phyloP scores from a whole-genome alignment of 1,140 invertebrate species.

The Drosophila navojoa region DNA sequence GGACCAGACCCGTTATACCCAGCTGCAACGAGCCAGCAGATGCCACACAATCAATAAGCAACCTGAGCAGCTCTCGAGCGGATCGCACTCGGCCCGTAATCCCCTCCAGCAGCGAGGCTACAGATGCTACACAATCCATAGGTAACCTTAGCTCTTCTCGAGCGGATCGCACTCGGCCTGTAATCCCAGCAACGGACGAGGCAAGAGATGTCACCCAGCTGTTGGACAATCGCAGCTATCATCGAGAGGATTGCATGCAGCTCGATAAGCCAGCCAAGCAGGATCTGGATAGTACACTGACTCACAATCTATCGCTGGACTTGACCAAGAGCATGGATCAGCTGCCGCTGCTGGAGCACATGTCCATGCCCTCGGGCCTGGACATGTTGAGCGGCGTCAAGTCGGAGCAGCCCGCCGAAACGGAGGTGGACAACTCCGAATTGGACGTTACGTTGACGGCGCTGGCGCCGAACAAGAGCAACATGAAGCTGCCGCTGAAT shows the following conservation, averaged over 20 bases:
- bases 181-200: slow-evolving; percentile 10
- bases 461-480: slow-evolving; percentile 64
- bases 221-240: not conserved
- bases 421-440: slow-evolving; percentile 41
- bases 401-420: not conserved
- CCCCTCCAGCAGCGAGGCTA: not conserved
- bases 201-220: not conserved
- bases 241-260: slow-evolving; percentile 11
- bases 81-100: slow-evolving; percentile 41
- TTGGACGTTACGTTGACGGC: slow-evolving; percentile 68
- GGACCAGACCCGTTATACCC: not conserved
- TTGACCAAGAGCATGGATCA: slow-evolving; percentile 67
- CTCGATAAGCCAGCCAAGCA: not conserved
- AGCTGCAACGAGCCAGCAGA: not conserved
- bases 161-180: slow-evolving; percentile 18
- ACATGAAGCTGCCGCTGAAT: slow-evolving; percentile 77
- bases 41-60: slow-evolving; percentile 35
- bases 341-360: slow-evolving; percentile 67
- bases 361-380: slow-evolving; percentile 70
- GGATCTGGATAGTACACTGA: not conserved
- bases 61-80: not conserved
- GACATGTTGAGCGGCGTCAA: slow-evolving; percentile 31
- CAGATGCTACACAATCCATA: not conserved
- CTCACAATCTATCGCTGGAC: slow-evolving; percentile 34
- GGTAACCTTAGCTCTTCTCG: not conserved